phyloP scores from a whole-genome alignment of 1,140 invertebrate species.

The Drosophila yakuba region DNA sequence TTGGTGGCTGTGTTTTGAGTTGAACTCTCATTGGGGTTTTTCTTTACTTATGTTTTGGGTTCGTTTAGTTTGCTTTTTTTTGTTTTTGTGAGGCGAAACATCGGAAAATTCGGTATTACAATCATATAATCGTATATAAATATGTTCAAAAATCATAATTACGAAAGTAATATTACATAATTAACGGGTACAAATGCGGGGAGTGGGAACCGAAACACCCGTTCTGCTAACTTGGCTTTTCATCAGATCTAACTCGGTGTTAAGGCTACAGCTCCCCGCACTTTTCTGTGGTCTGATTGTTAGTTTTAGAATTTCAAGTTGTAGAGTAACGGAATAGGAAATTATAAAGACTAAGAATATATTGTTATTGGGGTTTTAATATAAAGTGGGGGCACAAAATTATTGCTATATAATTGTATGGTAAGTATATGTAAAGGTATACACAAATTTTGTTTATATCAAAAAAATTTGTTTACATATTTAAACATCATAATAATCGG shows the following conservation, averaged over 20 bases:
- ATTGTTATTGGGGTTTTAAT: conserved; percentile 66
- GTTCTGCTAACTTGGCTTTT: conserved; percentile 1
- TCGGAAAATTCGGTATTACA: conserved; percentile 85
- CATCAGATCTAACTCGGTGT: conserved; percentile 5
- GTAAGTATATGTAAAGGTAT: conserved; percentile 57
- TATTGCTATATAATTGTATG: conserved; percentile 59
- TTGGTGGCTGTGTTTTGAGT: conserved; percentile 46
- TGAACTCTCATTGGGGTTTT: conserved; percentile 38
- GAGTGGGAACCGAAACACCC: conserved; percentile 11
- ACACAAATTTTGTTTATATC: conserved; percentile 66
- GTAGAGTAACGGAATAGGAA: conserved; percentile 48
- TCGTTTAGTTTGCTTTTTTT: conserved; percentile 57
- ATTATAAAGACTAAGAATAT: conserved; percentile 73
- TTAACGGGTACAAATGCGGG: conserved; percentile 36
- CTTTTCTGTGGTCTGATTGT: conserved; percentile 25
- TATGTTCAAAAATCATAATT: conserved; percentile 76
- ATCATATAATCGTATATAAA: conserved; percentile 56
- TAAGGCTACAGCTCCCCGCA: conserved; percentile 4
- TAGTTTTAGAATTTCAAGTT: conserved; percentile 48
- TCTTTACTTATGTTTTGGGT: conserved; percentile 23
- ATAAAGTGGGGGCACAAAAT: conserved; percentile 71
- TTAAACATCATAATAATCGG: conserved; percentile 55
- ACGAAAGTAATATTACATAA: conserved; percentile 74
- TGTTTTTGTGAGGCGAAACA: conserved; percentile 85
- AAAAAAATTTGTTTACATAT: conserved; percentile 63